Evolutionary conservation across 2,888 invertebrate species (phyloP).

Genomic region (Lamellibrachia satsuma): DNA sequence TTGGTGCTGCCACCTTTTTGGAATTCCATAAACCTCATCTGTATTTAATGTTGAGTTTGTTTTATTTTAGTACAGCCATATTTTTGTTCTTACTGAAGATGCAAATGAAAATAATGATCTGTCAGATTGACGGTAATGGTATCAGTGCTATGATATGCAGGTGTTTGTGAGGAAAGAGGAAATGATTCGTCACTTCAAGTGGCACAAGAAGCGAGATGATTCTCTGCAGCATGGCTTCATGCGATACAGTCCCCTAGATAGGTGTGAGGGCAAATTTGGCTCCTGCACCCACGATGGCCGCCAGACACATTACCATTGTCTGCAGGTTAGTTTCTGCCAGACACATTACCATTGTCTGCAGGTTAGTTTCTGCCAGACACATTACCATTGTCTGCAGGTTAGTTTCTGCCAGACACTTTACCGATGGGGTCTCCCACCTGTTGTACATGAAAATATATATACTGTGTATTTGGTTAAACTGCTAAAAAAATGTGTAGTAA

Average conservation of each 20-base stretch:
- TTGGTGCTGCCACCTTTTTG: neutral
- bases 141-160: constrained; percentile 43
- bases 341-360: neutral
- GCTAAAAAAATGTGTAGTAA: too few relatives aligned
- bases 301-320: constrained; percentile 96
- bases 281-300: constrained; percentile 89
- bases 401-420: neutral
- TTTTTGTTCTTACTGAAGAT: too few relatives aligned
- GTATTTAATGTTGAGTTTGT: neutral
- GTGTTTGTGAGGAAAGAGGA: constrained; percentile 99
- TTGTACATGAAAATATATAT: too few relatives aligned
- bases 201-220: constrained; percentile 98
- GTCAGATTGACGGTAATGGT: neutral
- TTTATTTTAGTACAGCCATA: too few relatives aligned
- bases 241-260: constrained; percentile 92
- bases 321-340: constrained; percentile 65
- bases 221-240: constrained; percentile 94
- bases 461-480: too few relatives aligned
- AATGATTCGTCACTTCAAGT: constrained; percentile 98
- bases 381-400: neutral
- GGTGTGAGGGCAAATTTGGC: constrained; percentile 85
- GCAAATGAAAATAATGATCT: too few relatives aligned
- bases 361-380: neutral
- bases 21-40: neutral
- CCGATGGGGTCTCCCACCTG: neutral